Conservation (phyloP, 2,888 invertebrate species). For the Micoletzkya japonica region DNA sequence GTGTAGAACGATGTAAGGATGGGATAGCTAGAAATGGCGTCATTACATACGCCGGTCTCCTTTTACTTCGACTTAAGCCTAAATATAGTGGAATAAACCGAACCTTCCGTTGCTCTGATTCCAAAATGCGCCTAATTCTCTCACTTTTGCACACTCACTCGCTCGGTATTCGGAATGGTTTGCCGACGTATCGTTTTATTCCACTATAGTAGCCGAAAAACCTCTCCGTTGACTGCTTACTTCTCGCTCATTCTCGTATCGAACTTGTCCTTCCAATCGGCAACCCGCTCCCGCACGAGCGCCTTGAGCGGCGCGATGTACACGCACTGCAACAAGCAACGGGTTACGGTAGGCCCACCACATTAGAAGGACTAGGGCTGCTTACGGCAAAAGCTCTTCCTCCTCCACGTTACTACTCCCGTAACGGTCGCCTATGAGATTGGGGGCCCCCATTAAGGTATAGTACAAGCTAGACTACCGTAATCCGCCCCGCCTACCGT, state of each 20-base stretch:
- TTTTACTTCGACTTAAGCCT: too few relatives aligned
- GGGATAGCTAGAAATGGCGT: too few relatives aligned
- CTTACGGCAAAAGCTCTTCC: background rate
- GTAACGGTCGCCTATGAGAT: background rate
- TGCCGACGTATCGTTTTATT: background rate
- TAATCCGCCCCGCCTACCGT: too few relatives aligned
- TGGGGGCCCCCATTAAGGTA: too few relatives aligned
- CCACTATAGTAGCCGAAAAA: background rate
- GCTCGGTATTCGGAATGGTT: too few relatives aligned
- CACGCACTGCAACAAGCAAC: slow-evolving; percentile 71
- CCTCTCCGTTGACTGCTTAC: slow-evolving; percentile 63
- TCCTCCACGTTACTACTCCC: background rate
- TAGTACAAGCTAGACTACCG: too few relatives aligned
- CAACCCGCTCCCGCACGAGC: slow-evolving; percentile 89
- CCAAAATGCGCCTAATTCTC: too few relatives aligned
- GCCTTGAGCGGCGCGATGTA: slow-evolving; percentile 99
- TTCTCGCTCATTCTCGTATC: slow-evolving; percentile 75
- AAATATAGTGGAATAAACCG: background rate
- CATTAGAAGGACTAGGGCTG: background rate
- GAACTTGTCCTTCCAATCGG: slow-evolving; percentile 87
- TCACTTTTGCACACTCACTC: too few relatives aligned
- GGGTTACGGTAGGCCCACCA: too few relatives aligned
- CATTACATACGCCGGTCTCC: too few relatives aligned
- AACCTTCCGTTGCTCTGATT: too few relatives aligned
- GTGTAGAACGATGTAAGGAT: too few relatives aligned